A percentile compares a stretch with the other conserved stretches of the same genome.
Conservation (phyloP, 2,113 vertebrate genomes). For the Chaetura pelagica region DNA sequence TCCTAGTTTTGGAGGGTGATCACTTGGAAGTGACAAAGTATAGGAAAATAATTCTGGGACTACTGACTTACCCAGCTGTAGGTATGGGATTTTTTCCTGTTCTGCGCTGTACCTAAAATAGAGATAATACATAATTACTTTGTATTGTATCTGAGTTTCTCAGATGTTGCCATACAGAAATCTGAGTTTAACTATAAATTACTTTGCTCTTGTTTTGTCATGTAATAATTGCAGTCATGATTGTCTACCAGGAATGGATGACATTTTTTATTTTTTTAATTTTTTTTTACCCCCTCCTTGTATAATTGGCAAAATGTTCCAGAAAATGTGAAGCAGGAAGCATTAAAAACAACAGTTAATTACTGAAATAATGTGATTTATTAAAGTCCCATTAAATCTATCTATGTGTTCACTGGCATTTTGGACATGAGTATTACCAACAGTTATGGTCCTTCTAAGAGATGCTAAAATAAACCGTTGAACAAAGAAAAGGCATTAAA, state of each 20-base stretch:
- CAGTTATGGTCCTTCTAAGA: background rate
- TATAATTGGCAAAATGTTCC: background rate
- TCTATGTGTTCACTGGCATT: background rate
- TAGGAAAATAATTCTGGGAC: background rate
- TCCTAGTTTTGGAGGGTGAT: background rate
- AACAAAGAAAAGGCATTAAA: constrained; percentile 10
- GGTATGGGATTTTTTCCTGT: background rate
- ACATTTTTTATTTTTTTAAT: background rate
- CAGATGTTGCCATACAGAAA: background rate
- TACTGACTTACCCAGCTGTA: background rate
- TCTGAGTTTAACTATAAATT: background rate
- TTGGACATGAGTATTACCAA: constrained; percentile 13
- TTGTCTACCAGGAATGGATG: background rate
- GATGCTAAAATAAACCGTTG: background rate
- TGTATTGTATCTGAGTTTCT: background rate
- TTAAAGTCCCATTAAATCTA: background rate
- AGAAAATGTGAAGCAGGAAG: constrained; percentile 25
- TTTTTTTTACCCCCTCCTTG: too few species aligned
- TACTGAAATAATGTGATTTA: constrained; percentile 34
- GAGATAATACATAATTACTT: background rate
- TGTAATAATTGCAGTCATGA: background rate
- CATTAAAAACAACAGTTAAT: constrained; percentile 32
- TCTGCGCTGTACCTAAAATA: background rate
- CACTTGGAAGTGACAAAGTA: background rate
- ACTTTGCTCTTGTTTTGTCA: background rate